Percentiles rank a stretch among this genome's conserved stretches.
Conservation (phyloP, 2,797 vertebrate genomes). For the Podarcis siculus region DNA sequence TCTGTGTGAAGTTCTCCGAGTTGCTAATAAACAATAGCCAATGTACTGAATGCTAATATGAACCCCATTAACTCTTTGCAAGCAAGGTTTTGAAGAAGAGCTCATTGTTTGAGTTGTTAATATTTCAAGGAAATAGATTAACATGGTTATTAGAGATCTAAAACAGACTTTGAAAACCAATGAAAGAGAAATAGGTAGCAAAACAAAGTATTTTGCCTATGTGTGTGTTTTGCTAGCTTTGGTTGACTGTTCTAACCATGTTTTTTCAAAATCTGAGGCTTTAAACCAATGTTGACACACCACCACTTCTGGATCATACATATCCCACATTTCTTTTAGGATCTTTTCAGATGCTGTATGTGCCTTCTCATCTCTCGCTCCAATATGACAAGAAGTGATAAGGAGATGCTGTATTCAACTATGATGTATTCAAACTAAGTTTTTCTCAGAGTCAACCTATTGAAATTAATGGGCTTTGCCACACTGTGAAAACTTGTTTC, state of each 20-base stretch:
- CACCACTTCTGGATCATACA: neutral
- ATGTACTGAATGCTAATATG: slow-evolving; percentile 32
- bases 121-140: slow-evolving; percentile 55
- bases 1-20: neutral
- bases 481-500: too few species aligned
- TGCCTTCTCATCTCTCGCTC: neutral
- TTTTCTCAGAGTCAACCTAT: too few species aligned
- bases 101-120: slow-evolving; percentile 60
- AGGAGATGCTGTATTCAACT: neutral
- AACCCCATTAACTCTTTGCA: slow-evolving; percentile 53
- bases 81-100: slow-evolving; percentile 36
- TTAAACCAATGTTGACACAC: neutral
- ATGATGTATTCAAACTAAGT: too few species aligned
- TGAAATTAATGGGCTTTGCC: too few species aligned
- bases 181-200: slow-evolving; percentile 44
- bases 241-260: neutral
- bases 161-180: slow-evolving; percentile 28
- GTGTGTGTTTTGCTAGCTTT: neutral
- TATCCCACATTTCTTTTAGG: neutral
- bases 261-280: neutral
- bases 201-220: slow-evolving; percentile 30
- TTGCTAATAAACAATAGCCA: slow-evolving; percentile 39
- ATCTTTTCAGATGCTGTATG: neutral
- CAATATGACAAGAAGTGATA: neutral
- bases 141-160: slow-evolving; percentile 51